These are phyloP conservation scores for Zaprionus ornatus DNA, from an alignment of 1,140 invertebrate genomes.

Conservation along the genomic window DNA sequence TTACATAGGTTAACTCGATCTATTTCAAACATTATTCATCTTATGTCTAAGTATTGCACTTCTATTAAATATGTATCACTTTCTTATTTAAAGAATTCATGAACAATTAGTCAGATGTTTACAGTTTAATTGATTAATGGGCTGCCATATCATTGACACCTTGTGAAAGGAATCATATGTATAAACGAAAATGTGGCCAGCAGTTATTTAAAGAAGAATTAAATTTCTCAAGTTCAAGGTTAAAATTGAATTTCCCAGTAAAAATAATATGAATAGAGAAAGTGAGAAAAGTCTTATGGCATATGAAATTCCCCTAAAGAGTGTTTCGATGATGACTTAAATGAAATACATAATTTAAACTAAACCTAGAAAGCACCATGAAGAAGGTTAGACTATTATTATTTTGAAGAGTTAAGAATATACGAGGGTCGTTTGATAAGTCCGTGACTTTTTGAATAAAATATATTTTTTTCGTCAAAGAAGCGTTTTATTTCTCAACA, in stretches of 20 bases:
- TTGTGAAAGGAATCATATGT: background rate
- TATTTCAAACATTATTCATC: background rate
- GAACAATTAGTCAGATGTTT: background rate
- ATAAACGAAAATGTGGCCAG: background rate
- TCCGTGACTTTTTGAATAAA: too few relatives aligned
- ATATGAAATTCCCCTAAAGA: background rate
- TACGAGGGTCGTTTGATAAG: too few relatives aligned
- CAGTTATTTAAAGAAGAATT: background rate
- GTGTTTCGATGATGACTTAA: too few relatives aligned
- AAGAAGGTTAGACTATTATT: too few relatives aligned
- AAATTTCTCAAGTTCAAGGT: background rate
- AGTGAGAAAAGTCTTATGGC: background rate
- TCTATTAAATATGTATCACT: background rate
- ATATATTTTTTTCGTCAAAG: too few relatives aligned
- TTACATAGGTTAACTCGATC: too few relatives aligned
- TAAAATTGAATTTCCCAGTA: background rate
- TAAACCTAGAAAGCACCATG: too few relatives aligned
- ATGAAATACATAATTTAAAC: background rate
- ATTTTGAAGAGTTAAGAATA: too few relatives aligned
- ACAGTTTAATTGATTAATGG: conserved; percentile 1
- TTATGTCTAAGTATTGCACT: background rate
- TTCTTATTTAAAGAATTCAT: background rate
- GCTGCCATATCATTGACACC: conserved; percentile 1
- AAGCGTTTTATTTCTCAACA: too few relatives aligned
- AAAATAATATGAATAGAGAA: background rate